A percentile compares a stretch with the other conserved stretches of the same genome.
Evolutionary conservation across 2,113 vertebrate genomes (phyloP).

Genomic region (Castor canadensis): DNA sequence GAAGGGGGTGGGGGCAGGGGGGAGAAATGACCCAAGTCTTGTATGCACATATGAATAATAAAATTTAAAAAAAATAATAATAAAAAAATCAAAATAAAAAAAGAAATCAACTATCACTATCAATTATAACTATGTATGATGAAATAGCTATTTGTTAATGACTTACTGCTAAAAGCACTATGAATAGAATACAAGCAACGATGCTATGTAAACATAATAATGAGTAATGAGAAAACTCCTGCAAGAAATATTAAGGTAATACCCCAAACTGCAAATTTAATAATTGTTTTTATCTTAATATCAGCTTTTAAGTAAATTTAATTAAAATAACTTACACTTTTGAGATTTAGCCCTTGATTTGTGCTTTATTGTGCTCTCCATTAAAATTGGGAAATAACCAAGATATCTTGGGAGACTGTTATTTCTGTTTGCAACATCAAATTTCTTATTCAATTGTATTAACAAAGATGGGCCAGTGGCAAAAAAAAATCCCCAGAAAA

Average conservation of each 20-base stretch:
- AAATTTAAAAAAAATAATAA: too few species aligned
- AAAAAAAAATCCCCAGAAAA: neutral
- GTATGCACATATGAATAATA: too few species aligned
- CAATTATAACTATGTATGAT: neutral
- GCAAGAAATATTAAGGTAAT: neutral
- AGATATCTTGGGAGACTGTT: neutral
- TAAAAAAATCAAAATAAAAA: too few species aligned
- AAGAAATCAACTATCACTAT: neutral
- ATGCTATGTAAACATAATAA: neutral
- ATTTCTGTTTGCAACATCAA: neutral
- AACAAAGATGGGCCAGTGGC: neutral
- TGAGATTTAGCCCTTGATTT: neutral
- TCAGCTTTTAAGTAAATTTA: neutral
- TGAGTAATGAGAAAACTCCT: neutral
- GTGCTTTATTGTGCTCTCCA: neutral
- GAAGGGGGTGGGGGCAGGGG: too few species aligned
- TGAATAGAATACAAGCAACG: neutral
- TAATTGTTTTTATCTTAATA: neutral
- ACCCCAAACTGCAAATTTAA: neutral
- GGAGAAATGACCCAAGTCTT: too few species aligned
- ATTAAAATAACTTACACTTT: neutral
- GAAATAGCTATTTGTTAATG: neutral
- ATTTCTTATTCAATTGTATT: neutral
- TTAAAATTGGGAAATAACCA: neutral
- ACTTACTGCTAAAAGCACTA: neutral